Conservation (phyloP, 1,140 invertebrate species). For the Magallana angulata region DNA sequence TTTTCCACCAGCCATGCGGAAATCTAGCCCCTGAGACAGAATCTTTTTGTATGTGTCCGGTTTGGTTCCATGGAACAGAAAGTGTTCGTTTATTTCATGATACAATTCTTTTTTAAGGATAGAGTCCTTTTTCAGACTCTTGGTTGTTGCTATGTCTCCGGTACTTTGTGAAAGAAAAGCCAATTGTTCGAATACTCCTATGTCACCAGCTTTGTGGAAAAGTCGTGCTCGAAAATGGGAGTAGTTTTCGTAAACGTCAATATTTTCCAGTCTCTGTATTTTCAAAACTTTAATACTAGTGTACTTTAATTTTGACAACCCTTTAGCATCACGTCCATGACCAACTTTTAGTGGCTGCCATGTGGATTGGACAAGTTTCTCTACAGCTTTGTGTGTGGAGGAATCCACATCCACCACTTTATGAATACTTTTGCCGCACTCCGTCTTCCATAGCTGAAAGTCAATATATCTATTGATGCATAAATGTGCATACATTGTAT, state of each 20-base stretch:
- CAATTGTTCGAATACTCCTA: constrained; percentile 44
- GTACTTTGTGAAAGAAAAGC: constrained; percentile 23
- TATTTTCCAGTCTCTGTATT: constrained; percentile 62
- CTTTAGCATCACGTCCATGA: constrained; percentile 61
- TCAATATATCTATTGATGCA: too few species aligned
- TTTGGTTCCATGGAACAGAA: constrained; percentile 67
- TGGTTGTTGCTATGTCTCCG: constrained; percentile 19
- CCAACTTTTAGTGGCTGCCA: constrained; percentile 56
- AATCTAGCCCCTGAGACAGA: constrained; percentile 57
- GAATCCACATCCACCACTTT: constrained; percentile 46
- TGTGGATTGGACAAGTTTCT: constrained; percentile 49
- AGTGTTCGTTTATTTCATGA: constrained; percentile 63
- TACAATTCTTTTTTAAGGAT: constrained; percentile 32
- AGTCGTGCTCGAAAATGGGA: constrained; percentile 46
- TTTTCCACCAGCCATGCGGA: constrained; percentile 53
- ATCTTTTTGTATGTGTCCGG: constrained; percentile 54
- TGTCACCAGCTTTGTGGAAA: constrained; percentile 56
- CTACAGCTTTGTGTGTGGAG: constrained; percentile 39
- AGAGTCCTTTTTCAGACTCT: neutral
- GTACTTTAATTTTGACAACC: constrained; percentile 41
- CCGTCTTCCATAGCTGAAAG: neutral
- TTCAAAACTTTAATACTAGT: constrained; percentile 55
- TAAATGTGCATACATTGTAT: too few species aligned
- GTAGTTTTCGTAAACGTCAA: constrained; percentile 59
- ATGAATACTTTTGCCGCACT: constrained; percentile 11